Evolutionary conservation across 2,113 vertebrate genomes (phyloP).

Genomic region (Passer montanus): DNA sequence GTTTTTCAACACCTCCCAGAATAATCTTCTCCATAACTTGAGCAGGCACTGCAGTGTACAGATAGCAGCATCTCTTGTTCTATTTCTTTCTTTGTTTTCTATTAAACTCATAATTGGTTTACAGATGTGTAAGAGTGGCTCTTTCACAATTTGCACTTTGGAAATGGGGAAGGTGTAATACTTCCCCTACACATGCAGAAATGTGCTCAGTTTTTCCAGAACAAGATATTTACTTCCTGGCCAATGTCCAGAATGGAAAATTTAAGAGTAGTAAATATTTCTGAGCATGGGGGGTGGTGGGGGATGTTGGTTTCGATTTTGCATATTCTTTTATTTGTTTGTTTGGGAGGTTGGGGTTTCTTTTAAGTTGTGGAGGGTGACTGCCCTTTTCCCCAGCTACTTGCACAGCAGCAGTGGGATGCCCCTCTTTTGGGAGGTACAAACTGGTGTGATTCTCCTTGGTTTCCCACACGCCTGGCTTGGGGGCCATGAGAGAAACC

Average conservation of each 20-base stretch:
- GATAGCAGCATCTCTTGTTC: neutral
- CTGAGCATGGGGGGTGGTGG: neutral
- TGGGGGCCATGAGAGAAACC: neutral
- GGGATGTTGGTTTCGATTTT: neutral
- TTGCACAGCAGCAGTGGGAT: fast-evolving
- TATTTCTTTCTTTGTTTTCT: neutral
- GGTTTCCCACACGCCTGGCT: fast-evolving
- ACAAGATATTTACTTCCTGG: neutral
- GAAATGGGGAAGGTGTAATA: neutral
- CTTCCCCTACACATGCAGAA: neutral
- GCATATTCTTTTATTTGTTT: neutral
- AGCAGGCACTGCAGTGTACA: neutral
- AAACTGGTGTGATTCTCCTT: neutral
- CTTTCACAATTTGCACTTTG: neutral
- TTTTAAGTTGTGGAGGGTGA: neutral
- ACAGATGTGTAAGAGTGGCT: neutral
- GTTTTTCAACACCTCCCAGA: neutral
- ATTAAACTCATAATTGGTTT: neutral
- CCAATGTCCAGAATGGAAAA: neutral
- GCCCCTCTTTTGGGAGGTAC: neutral
- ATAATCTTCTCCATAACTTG: neutral
- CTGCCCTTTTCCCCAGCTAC: neutral
- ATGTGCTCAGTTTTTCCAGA: neutral
- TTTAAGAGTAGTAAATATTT: neutral
- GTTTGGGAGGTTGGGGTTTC: neutral